phyloP scores from a whole-genome alignment of 2,888 invertebrate species.

The Phengaris alcon region DNA sequence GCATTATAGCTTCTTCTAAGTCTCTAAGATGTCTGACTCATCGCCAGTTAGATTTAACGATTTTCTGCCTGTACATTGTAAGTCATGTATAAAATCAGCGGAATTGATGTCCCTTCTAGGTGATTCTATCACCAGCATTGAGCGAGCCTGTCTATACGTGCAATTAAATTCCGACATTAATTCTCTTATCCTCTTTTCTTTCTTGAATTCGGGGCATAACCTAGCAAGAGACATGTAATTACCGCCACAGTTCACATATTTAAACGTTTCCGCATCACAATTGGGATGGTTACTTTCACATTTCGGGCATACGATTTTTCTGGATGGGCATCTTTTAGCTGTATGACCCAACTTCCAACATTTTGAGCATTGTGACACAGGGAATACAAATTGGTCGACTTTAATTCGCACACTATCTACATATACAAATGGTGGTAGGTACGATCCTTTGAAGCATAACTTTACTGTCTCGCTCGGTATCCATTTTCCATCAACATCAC shows the following conservation, averaged over 20 bases:
- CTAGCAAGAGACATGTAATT: conserved; percentile 5
- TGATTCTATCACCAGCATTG: neutral
- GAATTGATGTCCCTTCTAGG: neutral
- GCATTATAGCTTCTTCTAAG: neutral
- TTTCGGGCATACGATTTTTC: conserved; percentile 26
- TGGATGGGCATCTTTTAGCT: neutral
- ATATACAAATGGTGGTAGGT: no score
- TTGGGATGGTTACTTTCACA: conserved; percentile 10
- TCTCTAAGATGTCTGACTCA: no score
- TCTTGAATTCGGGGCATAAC: conserved; percentile 24
- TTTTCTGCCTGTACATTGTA: neutral
- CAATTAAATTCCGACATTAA: conserved; percentile 8
- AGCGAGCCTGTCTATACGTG: conserved; percentile 1
- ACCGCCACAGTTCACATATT: conserved; percentile 24
- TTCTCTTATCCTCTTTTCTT: conserved; percentile 17
- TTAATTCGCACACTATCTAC: neutral
- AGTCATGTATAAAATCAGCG: neutral
- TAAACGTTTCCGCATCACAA: conserved; percentile 8
- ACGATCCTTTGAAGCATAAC: no score
- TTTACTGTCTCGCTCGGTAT: no score
- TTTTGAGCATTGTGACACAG: no score
- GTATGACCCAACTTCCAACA: no score
- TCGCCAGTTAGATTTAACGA: no score
- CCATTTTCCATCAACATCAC: no score
- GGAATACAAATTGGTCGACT: neutral